Evolutionary conservation across 2,888 invertebrate species (phyloP).

Genomic region (Teleogryllus oceanicus): DNA sequence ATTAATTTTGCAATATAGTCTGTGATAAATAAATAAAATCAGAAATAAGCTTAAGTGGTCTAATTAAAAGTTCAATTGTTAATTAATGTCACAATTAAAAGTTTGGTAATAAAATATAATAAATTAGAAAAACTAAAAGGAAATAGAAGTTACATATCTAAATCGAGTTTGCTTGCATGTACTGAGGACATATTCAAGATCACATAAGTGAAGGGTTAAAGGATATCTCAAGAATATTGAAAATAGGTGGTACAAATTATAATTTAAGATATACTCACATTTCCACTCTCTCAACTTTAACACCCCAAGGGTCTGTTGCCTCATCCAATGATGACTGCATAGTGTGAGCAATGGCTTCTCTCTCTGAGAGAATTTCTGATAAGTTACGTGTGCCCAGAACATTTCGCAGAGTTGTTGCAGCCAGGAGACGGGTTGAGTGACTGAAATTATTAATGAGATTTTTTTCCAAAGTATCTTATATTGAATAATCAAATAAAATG

Average conservation of each 20-base stretch:
- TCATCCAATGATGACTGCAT: conserved; percentile 85
- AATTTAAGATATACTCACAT: conserved; percentile 65
- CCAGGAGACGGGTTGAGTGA: conserved; percentile 75
- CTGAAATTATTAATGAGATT: conserved; percentile 48
- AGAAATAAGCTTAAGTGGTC: too few relatives aligned
- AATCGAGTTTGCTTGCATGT: too few relatives aligned
- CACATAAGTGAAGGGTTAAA: too few relatives aligned
- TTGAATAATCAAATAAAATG: not conserved
- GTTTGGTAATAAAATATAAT: too few relatives aligned
- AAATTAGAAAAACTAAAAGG: too few relatives aligned
- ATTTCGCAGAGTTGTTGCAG: conserved; percentile 82
- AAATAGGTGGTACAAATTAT: not conserved
- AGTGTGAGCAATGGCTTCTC: conserved; percentile 85
- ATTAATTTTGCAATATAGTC: too few relatives aligned
- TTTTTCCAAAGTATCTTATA: not conserved
- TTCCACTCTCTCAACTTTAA: conserved; percentile 91
- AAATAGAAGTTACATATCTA: too few relatives aligned
- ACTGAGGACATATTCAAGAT: too few relatives aligned
- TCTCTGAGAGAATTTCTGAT: conserved; percentile 85
- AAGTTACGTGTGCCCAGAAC: conserved; percentile 89
- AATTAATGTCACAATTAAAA: too few relatives aligned
- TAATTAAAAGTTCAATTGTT: too few relatives aligned
- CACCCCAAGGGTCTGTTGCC: conserved; percentile 89
- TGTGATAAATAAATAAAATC: too few relatives aligned
- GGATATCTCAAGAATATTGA: too few relatives aligned